These are phyloP conservation scores for Spinibarbus caldwelli DNA, from an alignment of 2,797 vertebrate genomes.

Conservation along the genomic window DNA sequence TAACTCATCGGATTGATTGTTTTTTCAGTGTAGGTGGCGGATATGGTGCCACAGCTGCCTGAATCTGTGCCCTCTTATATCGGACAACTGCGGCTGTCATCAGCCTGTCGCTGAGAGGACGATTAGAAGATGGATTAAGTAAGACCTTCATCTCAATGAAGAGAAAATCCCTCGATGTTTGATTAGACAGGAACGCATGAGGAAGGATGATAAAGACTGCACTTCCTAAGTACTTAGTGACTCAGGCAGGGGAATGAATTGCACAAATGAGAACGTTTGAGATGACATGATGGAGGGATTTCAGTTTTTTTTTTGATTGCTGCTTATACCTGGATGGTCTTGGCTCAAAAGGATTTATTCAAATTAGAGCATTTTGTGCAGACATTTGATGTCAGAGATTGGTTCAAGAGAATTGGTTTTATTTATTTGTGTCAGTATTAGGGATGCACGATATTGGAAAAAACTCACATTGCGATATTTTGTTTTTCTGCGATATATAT, in stretches of 20 bases:
- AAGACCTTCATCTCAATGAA: conserved; percentile 9
- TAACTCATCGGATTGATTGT: not conserved
- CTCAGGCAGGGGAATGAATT: not conserved
- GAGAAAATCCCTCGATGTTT: conserved; percentile 30
- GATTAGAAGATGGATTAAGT: conserved; percentile 42
- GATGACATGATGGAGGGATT: not conserved
- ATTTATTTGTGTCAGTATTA: not conserved
- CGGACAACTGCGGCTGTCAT: not conserved
- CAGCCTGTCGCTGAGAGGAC: not conserved
- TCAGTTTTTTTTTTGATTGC: not conserved
- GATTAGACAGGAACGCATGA: conserved; percentile 3
- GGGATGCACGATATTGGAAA: too few species aligned
- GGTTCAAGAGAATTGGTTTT: not conserved
- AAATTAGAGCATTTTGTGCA: not conserved
- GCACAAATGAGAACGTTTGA: not conserved
- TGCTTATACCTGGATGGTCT: not conserved
- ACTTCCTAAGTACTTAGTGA: not conserved
- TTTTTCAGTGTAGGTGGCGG: conserved; percentile 19
- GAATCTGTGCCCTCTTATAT: conserved; percentile 22
- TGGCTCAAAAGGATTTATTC: not conserved
- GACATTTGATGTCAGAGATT: not conserved
- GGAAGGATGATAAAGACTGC: conserved; percentile 1
- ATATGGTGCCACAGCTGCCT: not conserved
- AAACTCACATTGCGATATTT: too few species aligned
- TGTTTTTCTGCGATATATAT: too few species aligned